phyloP scores from a whole-genome alignment of 2,888 invertebrate species.

The Drosophila falleni region DNA sequence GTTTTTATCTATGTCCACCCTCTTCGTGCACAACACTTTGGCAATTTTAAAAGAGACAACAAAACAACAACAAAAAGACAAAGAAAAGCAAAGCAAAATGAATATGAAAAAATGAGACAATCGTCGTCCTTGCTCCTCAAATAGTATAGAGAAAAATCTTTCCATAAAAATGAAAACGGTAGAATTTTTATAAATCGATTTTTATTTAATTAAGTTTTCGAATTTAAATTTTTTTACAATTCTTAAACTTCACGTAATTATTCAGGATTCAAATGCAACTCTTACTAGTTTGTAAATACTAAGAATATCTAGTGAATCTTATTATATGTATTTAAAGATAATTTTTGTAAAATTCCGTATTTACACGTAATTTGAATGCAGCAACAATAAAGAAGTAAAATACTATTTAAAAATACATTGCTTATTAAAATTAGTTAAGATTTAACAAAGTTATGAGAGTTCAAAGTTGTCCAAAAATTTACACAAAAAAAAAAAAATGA shows the following conservation, averaged over 20 bases:
- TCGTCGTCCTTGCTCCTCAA: not conserved
- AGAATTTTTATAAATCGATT: not conserved
- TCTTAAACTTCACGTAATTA: not conserved
- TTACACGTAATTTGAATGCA: too few relatives aligned
- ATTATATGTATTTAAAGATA: not conserved
- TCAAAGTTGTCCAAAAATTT: too few relatives aligned
- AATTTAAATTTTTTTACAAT: not conserved
- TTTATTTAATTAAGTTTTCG: not conserved
- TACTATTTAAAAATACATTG: too few relatives aligned
- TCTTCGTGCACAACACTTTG: slow-evolving; percentile 28
- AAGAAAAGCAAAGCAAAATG: slow-evolving; percentile 13
- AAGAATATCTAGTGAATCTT: not conserved
- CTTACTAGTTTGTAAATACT: not conserved
- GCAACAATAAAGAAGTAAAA: too few relatives aligned
- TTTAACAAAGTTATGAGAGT: too few relatives aligned
- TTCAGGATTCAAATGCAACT: not conserved
- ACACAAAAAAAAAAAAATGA: too few relatives aligned
- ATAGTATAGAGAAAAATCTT: slow-evolving; percentile 2
- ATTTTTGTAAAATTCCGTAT: too few relatives aligned
- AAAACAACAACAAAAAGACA: slow-evolving; percentile 11
- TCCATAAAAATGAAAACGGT: slow-evolving; percentile 1
- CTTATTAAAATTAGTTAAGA: too few relatives aligned
- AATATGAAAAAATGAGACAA: not conserved
- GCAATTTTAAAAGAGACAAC: slow-evolving; percentile 27
- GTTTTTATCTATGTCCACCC: slow-evolving; percentile 55